Evolutionary conservation across 1,140 invertebrate genomes (phyloP).

Genomic region (Dufourea novaeangliae): DNA sequence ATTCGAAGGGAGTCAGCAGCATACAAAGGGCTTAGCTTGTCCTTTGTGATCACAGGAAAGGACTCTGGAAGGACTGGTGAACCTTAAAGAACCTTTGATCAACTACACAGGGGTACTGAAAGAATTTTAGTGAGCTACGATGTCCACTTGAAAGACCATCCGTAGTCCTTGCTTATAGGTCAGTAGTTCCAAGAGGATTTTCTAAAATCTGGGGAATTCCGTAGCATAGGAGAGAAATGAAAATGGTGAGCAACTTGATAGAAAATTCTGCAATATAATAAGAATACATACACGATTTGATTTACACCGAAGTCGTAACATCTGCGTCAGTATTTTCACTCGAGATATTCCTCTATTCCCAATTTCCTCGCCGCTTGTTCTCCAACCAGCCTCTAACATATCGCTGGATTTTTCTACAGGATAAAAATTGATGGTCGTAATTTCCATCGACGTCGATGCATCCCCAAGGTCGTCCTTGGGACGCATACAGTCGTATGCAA

Average conservation of each 20-base stretch:
- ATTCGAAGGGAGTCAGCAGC: not conserved
- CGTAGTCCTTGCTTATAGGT: too few species aligned
- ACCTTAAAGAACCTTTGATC: not conserved
- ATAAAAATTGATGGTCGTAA: slow-evolving; percentile 8
- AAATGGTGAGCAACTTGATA: too few species aligned
- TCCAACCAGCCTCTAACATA: not conserved
- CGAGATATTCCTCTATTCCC: not conserved
- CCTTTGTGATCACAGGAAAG: not conserved
- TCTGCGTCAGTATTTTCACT: not conserved
- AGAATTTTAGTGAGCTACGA: too few species aligned
- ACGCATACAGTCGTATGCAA: not conserved
- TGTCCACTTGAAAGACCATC: too few species aligned
- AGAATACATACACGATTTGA: too few species aligned
- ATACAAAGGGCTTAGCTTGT: not conserved
- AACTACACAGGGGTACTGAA: not conserved
- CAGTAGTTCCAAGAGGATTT: too few species aligned
- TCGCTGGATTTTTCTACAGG: not conserved
- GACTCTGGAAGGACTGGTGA: not conserved
- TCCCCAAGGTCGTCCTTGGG: slow-evolving; percentile 23
- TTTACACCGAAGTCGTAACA: too few species aligned
- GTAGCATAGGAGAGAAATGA: too few species aligned
- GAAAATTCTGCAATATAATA: too few species aligned
- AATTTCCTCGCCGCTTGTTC: not conserved
- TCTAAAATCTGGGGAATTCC: too few species aligned
- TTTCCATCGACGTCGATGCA: slow-evolving; percentile 5